Evolutionary conservation across 2,888 invertebrate genomes (phyloP), one percentile per base, ranked within the genome.

Genomic region (Pardosa pseudoannulata): DNA sequence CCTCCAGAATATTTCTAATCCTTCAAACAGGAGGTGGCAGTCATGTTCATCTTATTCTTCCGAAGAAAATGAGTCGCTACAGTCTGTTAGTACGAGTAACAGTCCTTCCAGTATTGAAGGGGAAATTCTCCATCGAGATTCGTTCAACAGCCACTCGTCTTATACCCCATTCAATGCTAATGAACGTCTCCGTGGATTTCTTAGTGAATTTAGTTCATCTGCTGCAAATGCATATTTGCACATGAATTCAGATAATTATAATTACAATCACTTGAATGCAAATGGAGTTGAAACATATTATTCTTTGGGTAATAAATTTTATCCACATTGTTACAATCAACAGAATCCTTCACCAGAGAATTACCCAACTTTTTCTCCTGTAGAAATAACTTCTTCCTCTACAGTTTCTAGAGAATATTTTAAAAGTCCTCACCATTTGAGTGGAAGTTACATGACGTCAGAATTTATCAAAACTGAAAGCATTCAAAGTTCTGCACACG

Each of bases 371-470:
- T 1, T 23, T 2, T 3, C 11, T 3, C 3, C 56, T 3, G 23
- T 56, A 11, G 27, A 68, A 19, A 23, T 23, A 23, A 27, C 5
- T 13, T 23, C 9, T 19, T 39, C 19, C 16, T 23, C 36, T 23
- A 23, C 3, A 23, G 23, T 27, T 39, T 28, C 41, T 5, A 6
- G 36, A n/a, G 81, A 75, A 29, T 82, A 68, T 75, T 82, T 75
- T 16, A 75, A 32, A 29, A 82, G 70, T 46, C 74, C 81, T 64
- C 75, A 82, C 64, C 81, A 82, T 32, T 64, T 82, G 9, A 82
- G 75, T 32, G 81, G 81, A 19, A 75, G 81, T 62, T 75, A 36
- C 27, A 70, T 82, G 39, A 82, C 75, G 1, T 36, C 62, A 16
- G 73, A 74, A 70, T 62, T 70, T 5, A 3, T 6, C 1, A 56